Evolutionary conservation across 1,140 invertebrate genomes (phyloP), one percentile per base, ranked within the genome.

Genomic region (Ditylenchus dipsaci): DNA sequence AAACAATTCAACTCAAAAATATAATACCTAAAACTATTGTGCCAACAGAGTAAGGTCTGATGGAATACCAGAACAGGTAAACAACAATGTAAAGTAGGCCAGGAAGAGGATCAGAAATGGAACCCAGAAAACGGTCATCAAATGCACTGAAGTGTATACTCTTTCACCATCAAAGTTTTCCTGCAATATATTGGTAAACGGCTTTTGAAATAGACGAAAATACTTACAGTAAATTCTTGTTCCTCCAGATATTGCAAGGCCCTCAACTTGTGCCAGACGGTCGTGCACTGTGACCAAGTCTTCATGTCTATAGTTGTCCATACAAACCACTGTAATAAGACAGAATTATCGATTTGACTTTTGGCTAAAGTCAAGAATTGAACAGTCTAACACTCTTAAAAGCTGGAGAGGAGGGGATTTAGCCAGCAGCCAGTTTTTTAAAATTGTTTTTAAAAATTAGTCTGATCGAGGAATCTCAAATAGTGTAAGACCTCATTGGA

Each of bases 51-150:
- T 43, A 27, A 30, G 33, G 66, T 30, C 74, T 43, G 21, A 76
- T 60, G 13, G 76, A 78, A 45, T 76, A 76, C 27, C 65, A 63
- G 45, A 76, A 76, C 17, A 76, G 27, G 30, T 72, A 78, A 3
- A 78, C 42, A 27, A 76, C 76, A 63, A 76, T 76, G 72, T 79
- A 76, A n/a, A 63, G 59, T 76, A 76, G 23, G 76, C 74, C 47
- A 61, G 45, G 53, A 76, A 65, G 29, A 76, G 69, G 9, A 66
- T 63, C 9, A 77, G 43, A 53, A 76, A 76, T 29, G 74, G 74
- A 23, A 76, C 9, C 74, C 74, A 76, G 47, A 76, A 76, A 17
- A 76, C 74, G 9, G 74, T 76, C 1, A 78, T 27, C 43, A 76
- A 47, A 53, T 76, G 74, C 33, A 76, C 42, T 1, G 75, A 11